Percentiles rank a stretch among this genome's conserved stretches.
phyloP scores from a whole-genome alignment of 2,888 invertebrate genomes.

The Sminthurides aquaticus region DNA sequence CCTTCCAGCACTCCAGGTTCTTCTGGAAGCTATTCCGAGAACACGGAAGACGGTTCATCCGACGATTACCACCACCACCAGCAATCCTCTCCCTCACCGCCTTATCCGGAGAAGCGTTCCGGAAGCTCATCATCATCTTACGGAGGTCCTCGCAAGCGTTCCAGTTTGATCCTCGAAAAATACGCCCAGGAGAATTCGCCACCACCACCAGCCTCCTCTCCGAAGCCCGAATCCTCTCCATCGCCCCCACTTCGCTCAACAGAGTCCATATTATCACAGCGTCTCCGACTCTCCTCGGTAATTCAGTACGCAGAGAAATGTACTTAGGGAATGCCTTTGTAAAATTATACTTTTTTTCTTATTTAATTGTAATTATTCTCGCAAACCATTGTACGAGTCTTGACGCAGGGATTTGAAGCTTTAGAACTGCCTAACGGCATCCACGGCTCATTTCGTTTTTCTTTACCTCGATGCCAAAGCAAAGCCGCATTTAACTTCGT shows the following conservation, averaged over 20 bases:
- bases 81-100: slow-evolving; percentile 7
- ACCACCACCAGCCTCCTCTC: slow-evolving; percentile 20
- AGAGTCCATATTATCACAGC: slow-evolving; percentile 43
- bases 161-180: slow-evolving; percentile 43
- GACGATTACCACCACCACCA: slow-evolving; percentile 27
- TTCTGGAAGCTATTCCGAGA: slow-evolving; percentile 36
- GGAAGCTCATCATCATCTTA: slow-evolving; percentile 13
- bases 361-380: neutral
- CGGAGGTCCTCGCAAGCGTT: slow-evolving; percentile 41
- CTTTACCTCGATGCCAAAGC: neutral
- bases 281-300: slow-evolving; percentile 61
- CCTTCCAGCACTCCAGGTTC: slow-evolving; percentile 39
- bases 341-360: slow-evolving; percentile 3
- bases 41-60: slow-evolving; percentile 27
- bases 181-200: slow-evolving; percentile 42
- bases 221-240: slow-evolving; percentile 17
- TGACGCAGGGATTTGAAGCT: too few relatives aligned
- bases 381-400: too few relatives aligned
- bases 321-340: slow-evolving; percentile 34
- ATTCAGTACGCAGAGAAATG: slow-evolving; percentile 65
- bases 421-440: too few relatives aligned
- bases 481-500: neutral
- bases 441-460: too few relatives aligned
- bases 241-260: slow-evolving; percentile 22
- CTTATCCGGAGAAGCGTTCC: neutral